Conservation (phyloP, 1,140 invertebrate species). For the Ridgeia piscesae region DNA sequence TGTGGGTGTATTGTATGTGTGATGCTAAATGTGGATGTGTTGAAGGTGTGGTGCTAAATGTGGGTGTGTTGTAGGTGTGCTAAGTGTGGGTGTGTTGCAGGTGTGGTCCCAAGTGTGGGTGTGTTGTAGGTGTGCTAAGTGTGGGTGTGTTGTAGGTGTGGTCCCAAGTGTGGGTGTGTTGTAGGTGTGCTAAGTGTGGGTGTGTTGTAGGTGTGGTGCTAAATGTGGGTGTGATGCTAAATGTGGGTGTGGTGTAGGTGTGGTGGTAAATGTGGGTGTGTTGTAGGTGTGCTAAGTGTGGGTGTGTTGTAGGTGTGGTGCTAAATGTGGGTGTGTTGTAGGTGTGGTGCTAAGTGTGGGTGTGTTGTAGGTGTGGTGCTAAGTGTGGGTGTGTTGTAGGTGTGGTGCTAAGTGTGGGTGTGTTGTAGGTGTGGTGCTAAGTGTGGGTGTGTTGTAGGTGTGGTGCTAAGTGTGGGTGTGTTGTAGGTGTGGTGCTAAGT, state of each 20-base stretch:
- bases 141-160: neutral
- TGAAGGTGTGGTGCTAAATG: slow-evolving; percentile 13
- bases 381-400: neutral
- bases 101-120: slow-evolving; percentile 62
- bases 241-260: neutral
- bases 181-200: neutral
- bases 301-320: neutral
- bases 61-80: no score
- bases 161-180: neutral
- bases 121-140: neutral
- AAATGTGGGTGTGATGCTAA: neutral
- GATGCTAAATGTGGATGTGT: neutral
- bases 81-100: slow-evolving; percentile 78
- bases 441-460: neutral
- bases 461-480: neutral
- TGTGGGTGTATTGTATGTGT: no score
- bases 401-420: neutral
- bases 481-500: no score
- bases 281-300: neutral
- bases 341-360: neutral
- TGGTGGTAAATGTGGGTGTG: neutral
- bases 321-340: slow-evolving; percentile 34
- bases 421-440: neutral
- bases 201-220: neutral
- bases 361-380: neutral